Base-by-base conservation (phyloP, 2,888 invertebrate genomes). In the Dysmachus trigonus region DNA sequence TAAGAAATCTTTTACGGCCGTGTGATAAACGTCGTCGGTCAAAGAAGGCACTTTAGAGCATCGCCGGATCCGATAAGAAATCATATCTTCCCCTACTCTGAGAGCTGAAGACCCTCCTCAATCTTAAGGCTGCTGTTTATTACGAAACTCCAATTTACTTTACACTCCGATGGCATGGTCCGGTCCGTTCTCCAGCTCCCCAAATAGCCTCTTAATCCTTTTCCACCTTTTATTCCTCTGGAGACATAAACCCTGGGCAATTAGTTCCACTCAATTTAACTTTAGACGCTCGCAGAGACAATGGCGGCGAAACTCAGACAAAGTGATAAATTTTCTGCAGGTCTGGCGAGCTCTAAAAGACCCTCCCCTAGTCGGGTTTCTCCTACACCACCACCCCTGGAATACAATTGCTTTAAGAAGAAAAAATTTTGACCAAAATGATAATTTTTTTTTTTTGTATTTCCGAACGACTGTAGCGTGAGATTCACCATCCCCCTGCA, bases 261-360 rank as follows among this genome's bases (percentile, higher is more conserved):
- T 82, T 82, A 82, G 81, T 82, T 82, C 81, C 81, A 82, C 81
- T 82, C 81, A 82, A 82, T 82, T 82, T 82, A 82, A 82, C 81
- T 82, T 82, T 62, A 82, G 81, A 62, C 81, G 81, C 35, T 82
- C 35, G 35, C 31, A 82, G 81, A 82, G 81, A 82, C 81, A 82
- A 82, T 82, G 81, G 81, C 81, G 81, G 81, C 81, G 62, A 62
- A 18, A 62, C 81, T 82, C 81, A 81, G 81, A 81, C 81, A 82
- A 62, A 82, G 81, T 82, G 81, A 82, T 82, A 82, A 82, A 82
- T 82, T 82, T 82, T 33, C 62, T 82, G 81, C 81, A 82, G 81
- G 62, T 62, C 35, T 62, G 10, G 81, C 77, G 47, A 77, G 30
- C 27, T 15, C 33, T 15, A 33, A n/a, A n/a, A n/a, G n/a, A n/a